These are phyloP conservation scores for Drosophila leontia DNA, from an alignment of 1,140 invertebrate species.

Conservation along the genomic window DNA sequence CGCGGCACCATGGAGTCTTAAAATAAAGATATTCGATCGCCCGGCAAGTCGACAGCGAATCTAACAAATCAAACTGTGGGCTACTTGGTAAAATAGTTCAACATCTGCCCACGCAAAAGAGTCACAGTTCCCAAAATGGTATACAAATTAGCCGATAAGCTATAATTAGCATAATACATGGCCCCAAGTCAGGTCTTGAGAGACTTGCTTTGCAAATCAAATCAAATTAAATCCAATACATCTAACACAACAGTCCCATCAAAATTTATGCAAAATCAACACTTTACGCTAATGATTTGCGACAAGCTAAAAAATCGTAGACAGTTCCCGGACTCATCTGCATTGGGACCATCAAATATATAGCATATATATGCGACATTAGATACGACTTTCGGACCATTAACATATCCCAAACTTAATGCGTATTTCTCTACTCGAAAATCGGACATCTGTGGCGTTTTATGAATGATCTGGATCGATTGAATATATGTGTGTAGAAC, in stretches of 20 bases:
- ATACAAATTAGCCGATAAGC: conserved; percentile 45
- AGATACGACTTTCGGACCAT: conserved; percentile 40
- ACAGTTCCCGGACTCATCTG: conserved; percentile 48
- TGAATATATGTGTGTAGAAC: conserved; percentile 24
- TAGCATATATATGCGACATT: conserved; percentile 11
- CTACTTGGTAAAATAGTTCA: conserved; percentile 58
- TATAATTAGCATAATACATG: conserved; percentile 43
- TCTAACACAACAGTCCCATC: conserved; percentile 22
- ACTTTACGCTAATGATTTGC: conserved; percentile 76
- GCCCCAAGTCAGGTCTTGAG: conserved; percentile 2
- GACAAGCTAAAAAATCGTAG: conserved; percentile 42
- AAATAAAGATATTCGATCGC: conserved; percentile 38
- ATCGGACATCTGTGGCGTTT: conserved; percentile 4
- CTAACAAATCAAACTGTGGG: conserved; percentile 51
- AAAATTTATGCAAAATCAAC: conserved; percentile 77
- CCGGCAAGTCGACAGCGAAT: conserved; percentile 2
- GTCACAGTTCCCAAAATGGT: conserved; percentile 32
- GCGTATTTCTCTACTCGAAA: conserved; percentile 3
- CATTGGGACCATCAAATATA: conserved; percentile 45
- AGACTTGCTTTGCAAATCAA: conserved; percentile 61
- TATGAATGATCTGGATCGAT: conserved; percentile 54
- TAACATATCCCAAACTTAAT: conserved; percentile 22
- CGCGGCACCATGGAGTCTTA: conserved; percentile 29
- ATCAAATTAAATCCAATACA: conserved; percentile 30
- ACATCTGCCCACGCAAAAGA: conserved; percentile 37